Percentiles rank a stretch among this genome's conserved stretches.
Conservation (phyloP, 2,888 invertebrate species). For the Patella caerulea region DNA sequence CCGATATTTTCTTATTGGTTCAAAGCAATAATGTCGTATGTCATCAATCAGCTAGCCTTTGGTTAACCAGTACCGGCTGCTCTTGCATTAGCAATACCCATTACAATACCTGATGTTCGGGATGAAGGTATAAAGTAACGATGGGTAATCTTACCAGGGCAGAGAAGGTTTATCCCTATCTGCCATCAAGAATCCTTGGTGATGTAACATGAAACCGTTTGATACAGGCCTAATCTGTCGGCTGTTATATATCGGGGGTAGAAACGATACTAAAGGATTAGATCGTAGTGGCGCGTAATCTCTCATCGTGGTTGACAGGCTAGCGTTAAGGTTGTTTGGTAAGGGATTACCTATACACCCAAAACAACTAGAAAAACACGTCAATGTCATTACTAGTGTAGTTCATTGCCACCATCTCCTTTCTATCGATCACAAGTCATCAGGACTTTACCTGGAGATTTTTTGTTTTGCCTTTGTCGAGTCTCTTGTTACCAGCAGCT, state of each 20-base stretch:
- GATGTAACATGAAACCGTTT: not conserved
- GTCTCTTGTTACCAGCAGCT: not conserved
- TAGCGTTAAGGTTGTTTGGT: slow-evolving; percentile 1
- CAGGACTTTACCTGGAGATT: not conserved
- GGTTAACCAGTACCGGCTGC: no score
- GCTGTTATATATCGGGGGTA: not conserved
- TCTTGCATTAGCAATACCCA: no score
- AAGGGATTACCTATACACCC: not conserved
- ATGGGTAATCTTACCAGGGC: not conserved
- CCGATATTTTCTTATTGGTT: no score
- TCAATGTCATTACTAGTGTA: not conserved
- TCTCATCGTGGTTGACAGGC: slow-evolving; percentile 9
- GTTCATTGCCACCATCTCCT: not conserved
- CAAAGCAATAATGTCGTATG: no score
- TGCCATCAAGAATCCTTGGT: not conserved
- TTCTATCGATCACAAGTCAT: slow-evolving; percentile 1
- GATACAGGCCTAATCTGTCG: not conserved
- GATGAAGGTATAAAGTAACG: not conserved
- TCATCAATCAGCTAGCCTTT: no score
- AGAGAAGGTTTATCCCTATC: not conserved
- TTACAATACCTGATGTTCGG: no score
- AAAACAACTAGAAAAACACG: slow-evolving; percentile 9
- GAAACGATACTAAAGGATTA: slow-evolving; percentile 1
- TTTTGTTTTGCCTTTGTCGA: not conserved
- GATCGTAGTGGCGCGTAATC: not conserved